Evolutionary conservation across 2,113 vertebrate genomes (phyloP).

Genomic region (Apistogramma diplotaenia): DNA sequence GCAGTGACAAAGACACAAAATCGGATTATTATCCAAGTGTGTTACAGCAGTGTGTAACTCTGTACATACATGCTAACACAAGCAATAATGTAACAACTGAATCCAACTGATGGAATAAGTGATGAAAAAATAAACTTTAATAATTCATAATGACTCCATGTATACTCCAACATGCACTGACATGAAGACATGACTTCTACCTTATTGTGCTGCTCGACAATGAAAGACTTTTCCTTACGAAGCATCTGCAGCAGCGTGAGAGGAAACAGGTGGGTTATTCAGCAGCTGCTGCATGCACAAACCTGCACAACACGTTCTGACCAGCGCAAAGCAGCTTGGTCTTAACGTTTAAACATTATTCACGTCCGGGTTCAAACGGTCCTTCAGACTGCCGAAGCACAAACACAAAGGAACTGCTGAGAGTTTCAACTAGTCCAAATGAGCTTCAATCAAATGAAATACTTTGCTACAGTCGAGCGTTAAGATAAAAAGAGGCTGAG

Average conservation of each 20-base stretch:
- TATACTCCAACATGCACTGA: slow-evolving; percentile 6
- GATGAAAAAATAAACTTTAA: background rate
- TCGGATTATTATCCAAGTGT: background rate
- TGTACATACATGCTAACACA: background rate
- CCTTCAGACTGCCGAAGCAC: background rate
- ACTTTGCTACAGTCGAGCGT: background rate
- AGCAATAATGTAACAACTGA: background rate
- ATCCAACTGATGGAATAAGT: background rate
- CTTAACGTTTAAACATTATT: no score
- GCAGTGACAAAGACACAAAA: background rate
- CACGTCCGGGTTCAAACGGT: rapidly evolving
- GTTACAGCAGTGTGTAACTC: background rate
- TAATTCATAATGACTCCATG: background rate
- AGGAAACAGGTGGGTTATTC: slow-evolving; percentile 48
- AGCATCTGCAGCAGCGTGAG: slow-evolving; percentile 72
- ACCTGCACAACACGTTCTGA: no score
- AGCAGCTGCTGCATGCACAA: background rate
- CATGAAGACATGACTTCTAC: slow-evolving; percentile 25
- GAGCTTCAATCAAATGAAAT: background rate
- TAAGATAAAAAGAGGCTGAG: background rate
- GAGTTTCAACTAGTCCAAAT: background rate
- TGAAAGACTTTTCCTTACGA: slow-evolving; percentile 78
- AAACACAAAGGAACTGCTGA: background rate
- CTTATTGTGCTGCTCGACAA: slow-evolving; percentile 79
- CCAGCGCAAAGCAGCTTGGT: no score